Evolutionary conservation across 2,797 vertebrate genomes (phyloP), one percentile per base, ranked within the genome.

Genomic region (Bucorvus abyssinicus): DNA sequence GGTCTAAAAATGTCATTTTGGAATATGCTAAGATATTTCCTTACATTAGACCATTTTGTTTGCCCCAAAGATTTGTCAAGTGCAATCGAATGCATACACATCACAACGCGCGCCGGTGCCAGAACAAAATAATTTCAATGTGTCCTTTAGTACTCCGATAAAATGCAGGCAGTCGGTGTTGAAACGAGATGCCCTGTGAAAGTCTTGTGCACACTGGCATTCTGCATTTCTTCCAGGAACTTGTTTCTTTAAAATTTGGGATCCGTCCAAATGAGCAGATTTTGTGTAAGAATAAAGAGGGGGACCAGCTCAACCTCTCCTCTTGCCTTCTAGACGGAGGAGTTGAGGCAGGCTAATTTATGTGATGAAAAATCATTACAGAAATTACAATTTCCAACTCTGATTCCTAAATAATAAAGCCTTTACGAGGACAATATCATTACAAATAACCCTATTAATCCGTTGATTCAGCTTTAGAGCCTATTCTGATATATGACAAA

Each of bases 1-100:
- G 94, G 91, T 97, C 95, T 97, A 97, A 97, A 98, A 97, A 96
- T 95, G 92, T 80, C 93, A 93, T 97, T 96, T 97, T 93, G 95
- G 96, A 97, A 97, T 95, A 97, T 67, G 82, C 89, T 65, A 93
- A 92, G 97, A 94, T 97, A 97, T 95, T 96, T 95, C 71, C 95
- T 97, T 97, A 96, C 91, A 82, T 95, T 91, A 84, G 94, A 97
- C 93, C 84, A 14, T 97, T 97, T 94, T 95, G 93, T 97, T 96
- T 96, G 90, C 81, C 93, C 90, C 95, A 80, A 95, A 97, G 97
- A 96, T 97, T 97, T 97, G 96, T 97, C 94, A 92, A 91, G 87
- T 91, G 94, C 92, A 96, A 94, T 95, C 88, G 93, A 91, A 96
- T 73, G 85, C 92, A 63, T 59, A 94, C 88, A 95, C 63, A 91